phyloP scores from a whole-genome alignment of 2,113 vertebrate species.

The Prolemur simus region DNA sequence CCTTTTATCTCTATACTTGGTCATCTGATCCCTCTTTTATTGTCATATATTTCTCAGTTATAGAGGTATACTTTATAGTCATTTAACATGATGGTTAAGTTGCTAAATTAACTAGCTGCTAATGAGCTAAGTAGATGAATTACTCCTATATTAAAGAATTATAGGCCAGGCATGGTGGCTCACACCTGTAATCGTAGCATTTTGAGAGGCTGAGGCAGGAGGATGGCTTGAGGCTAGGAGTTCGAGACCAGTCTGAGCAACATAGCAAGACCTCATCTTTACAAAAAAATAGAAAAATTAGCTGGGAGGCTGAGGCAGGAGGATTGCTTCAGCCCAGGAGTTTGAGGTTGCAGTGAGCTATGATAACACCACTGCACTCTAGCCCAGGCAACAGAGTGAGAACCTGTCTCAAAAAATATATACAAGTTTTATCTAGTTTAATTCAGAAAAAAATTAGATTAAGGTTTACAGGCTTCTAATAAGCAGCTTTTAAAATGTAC shows the following conservation, averaged over 20 bases:
- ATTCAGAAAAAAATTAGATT: slow-evolving; percentile 21
- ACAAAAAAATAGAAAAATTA: too few species aligned
- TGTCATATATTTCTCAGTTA: background rate
- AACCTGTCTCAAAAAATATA: too few species aligned
- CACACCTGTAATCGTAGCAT: too few species aligned
- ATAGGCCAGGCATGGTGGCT: background rate
- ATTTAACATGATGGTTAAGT: slow-evolving; percentile 34
- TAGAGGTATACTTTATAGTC: background rate
- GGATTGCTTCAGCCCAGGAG: too few species aligned
- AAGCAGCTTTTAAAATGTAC: background rate
- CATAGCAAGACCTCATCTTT: too few species aligned
- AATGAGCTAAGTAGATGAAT: slow-evolving; percentile 35
- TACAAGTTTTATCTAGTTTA: background rate
- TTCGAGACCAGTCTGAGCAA: too few species aligned
- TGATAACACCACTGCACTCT: too few species aligned
- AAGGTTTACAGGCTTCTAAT: slow-evolving; percentile 6
- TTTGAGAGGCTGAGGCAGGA: too few species aligned
- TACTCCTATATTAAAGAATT: background rate
- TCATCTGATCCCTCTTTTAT: background rate
- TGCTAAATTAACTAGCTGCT: slow-evolving; percentile 29
- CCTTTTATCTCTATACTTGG: background rate
- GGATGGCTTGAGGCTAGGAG: too few species aligned
- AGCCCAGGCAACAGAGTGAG: too few species aligned
- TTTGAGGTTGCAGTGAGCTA: too few species aligned
- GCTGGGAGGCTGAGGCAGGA: too few species aligned